These are phyloP conservation scores for Poecilus cupreus DNA, from an alignment of 2,888 invertebrate genomes.

Conservation along the genomic window DNA sequence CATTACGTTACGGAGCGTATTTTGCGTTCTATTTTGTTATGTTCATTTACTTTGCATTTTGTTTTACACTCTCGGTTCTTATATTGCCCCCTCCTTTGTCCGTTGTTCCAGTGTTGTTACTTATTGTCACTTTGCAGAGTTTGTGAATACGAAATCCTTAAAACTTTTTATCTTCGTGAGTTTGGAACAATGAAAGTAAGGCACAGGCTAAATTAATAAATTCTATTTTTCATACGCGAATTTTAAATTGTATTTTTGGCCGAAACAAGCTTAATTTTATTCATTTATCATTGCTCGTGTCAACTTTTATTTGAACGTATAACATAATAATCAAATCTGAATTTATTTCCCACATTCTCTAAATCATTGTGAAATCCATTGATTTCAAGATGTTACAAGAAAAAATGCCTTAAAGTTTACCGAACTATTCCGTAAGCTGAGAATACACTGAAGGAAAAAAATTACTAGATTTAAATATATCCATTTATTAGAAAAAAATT, in stretches of 20 bases:
- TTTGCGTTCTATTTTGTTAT: constrained; percentile 27
- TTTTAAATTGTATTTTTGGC: constrained; percentile 12
- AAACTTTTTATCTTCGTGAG: constrained; percentile 43
- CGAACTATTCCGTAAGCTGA: no score
- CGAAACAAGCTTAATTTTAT: no score
- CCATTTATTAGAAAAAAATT: no score
- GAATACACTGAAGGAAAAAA: no score
- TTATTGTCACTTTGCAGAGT: constrained; percentile 47
- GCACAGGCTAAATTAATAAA: constrained; percentile 29
- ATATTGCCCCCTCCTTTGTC: constrained; percentile 28
- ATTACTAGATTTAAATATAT: no score
- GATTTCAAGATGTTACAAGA: no score
- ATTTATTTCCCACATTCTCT: no score
- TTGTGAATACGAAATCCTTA: constrained; percentile 40
- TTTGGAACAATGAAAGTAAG: constrained; percentile 36
- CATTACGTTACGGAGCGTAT: constrained; percentile 1
- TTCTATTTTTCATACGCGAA: constrained; percentile 34
- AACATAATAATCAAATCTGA: no score
- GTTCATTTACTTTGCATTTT: constrained; percentile 52
- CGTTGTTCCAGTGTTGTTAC: constrained; percentile 32
- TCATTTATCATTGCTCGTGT: no score
- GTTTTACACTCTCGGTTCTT: constrained; percentile 48
- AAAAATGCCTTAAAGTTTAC: no score
- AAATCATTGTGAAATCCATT: no score
- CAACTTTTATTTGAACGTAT: no score